These are phyloP conservation scores for Todiramphus chloris DNA, from an alignment of 2,113 vertebrate species.

Conservation along the genomic window DNA sequence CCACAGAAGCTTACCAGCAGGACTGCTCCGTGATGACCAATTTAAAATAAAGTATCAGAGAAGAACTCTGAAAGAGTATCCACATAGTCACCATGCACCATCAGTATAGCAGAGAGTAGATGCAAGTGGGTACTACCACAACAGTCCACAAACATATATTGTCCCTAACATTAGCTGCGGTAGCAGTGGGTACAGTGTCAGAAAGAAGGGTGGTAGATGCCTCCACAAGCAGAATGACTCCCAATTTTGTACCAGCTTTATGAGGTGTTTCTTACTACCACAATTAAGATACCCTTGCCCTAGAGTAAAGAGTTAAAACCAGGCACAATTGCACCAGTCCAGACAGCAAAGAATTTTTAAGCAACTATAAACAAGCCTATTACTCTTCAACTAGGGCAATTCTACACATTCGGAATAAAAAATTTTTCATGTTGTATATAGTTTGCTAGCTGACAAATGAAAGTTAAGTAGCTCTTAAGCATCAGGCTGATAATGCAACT, in stretches of 20 bases:
- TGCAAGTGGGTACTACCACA: rapidly evolving
- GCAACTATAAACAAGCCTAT: neutral
- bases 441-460: neutral
- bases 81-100: neutral
- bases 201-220: neutral
- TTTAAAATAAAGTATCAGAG: neutral
- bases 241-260: neutral
- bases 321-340: neutral
- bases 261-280: neutral
- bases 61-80: neutral
- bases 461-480: neutral
- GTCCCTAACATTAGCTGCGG: neutral
- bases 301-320: neutral
- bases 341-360: neutral
- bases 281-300: neutral
- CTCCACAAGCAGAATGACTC: neutral
- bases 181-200: neutral
- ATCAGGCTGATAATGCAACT: neutral
- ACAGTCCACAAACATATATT: neutral
- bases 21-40: neutral
- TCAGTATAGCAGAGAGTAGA: neutral
- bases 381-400: neutral
- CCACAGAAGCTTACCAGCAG: neutral
- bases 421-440: neutral
- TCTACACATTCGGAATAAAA: neutral